phyloP scores from a whole-genome alignment of 2,113 vertebrate genomes.

The Dromaius novaehollandiae region DNA sequence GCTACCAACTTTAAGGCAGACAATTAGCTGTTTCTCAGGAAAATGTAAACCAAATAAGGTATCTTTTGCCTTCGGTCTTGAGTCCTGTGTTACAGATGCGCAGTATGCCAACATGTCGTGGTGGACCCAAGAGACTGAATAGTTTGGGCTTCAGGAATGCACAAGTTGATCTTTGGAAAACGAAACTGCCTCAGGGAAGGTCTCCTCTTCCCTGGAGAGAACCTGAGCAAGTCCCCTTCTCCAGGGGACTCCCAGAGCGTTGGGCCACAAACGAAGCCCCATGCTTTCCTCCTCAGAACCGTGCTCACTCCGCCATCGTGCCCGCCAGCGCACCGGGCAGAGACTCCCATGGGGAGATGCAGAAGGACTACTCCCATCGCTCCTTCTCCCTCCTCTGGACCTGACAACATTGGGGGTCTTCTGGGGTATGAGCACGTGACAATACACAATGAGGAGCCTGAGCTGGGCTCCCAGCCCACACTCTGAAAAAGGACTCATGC shows the following conservation, averaged over 20 bases:
- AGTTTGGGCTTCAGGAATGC: background rate
- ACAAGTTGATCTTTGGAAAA: background rate
- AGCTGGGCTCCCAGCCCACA: background rate
- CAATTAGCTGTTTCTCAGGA: background rate
- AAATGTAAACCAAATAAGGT: background rate
- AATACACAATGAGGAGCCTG: background rate
- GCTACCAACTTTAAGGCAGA: background rate
- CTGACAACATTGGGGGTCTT: background rate
- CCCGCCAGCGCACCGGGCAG: background rate
- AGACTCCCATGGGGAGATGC: too few relatives aligned
- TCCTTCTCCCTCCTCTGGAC: background rate
- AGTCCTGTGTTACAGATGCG: background rate
- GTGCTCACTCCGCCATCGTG: background rate
- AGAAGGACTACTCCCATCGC: too few relatives aligned
- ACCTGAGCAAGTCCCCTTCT: background rate
- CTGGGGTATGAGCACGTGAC: background rate
- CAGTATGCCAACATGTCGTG: fast-evolving
- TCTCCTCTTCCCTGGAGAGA: background rate
- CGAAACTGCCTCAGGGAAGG: background rate
- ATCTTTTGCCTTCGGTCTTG: background rate
- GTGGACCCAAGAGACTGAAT: background rate
- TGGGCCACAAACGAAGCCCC: too few relatives aligned
- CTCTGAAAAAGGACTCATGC: background rate
- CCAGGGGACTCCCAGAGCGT: background rate
- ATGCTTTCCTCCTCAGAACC: background rate